Base-by-base conservation (phyloP, 2,797 vertebrate genomes). In the Halcyon smyrnensis region DNA sequence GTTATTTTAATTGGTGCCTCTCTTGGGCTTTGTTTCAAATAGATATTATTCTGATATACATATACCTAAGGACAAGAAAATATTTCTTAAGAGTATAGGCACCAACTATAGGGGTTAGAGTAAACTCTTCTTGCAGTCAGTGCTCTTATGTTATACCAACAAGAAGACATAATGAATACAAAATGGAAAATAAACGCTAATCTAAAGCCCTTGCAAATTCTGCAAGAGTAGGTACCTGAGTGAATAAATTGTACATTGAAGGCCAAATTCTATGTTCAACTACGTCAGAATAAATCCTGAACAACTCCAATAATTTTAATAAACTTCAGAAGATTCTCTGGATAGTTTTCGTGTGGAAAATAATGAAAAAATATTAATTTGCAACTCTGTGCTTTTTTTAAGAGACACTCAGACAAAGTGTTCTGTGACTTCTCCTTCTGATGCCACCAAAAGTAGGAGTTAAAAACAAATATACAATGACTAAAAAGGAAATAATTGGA, bases 41-140 rank as follows among this genome's bases (percentile, higher is more conserved):
- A 99, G 84, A 99, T 98, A 92, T 99, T 99, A 97, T 98, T 99
- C 95, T 99, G 96, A 96, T 98, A 98, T 34, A 99, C 98, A 71
- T 99, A 99, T 5, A 97, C 99, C 99, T 99, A 94, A 81, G 96
- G 81, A 84, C 21, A 50, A 65, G 53, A 70, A 56, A 81, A n/a
- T 46, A 45, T 80, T 93, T 87, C 25, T 91, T 71, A 86, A 65
- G 30, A 65, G 11, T 64, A 81, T 36, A 41, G 15, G 34, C 34
- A 90, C 41, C 74, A 84, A 15, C 57, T 59, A 56, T 60, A 73
- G 82, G 62, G 36, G 62, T 70, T 57, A 87, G 17, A 41, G 25
- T 32, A 60, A 65, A 30, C 62, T 78, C 39, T 6, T 73, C 77
- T 54, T 71, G 48, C 20, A 90, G 71, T 65, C 54, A 83, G 8